These are phyloP conservation scores for Palythoa grandis DNA, from an alignment of 92 coral and sea anemone species.

Conservation along the genomic window DNA sequence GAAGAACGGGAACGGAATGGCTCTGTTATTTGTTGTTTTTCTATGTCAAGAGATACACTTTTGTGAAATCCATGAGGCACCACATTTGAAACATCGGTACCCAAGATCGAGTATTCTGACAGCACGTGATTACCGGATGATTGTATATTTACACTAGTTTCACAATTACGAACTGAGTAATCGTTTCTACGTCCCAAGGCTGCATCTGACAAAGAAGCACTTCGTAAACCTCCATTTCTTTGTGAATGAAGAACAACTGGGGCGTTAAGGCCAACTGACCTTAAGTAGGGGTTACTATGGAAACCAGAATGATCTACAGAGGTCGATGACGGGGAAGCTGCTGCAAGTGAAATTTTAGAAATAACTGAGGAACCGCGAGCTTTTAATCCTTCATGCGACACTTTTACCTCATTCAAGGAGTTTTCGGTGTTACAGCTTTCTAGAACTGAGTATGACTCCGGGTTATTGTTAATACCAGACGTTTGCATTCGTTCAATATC, in stretches of 20 bases:
- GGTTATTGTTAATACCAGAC: neutral
- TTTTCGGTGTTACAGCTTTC: neutral
- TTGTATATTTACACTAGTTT: neutral
- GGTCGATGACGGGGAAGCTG: neutral
- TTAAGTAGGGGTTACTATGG: conserved; percentile 11
- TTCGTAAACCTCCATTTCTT: neutral
- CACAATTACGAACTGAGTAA: neutral
- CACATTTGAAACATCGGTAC: neutral
- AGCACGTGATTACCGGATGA: neutral
- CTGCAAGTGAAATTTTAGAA: neutral
- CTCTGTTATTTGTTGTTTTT: neutral
- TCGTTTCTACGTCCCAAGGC: neutral
- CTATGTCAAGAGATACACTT: conserved; percentile 11
- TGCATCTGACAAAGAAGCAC: conserved; percentile 1
- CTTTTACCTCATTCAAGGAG: neutral
- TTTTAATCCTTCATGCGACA: neutral
- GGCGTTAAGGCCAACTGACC: conserved; percentile 33
- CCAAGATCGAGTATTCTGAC: neutral
- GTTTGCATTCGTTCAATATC: conserved; percentile 19
- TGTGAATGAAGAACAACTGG: conserved; percentile 26
- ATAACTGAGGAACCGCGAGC: neutral
- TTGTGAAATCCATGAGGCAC: neutral
- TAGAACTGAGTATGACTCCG: neutral
- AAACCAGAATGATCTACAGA: conserved; percentile 15
- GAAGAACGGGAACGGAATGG: neutral